Percentiles rank a stretch among this genome's conserved stretches.
These are phyloP conservation scores for Achatina immaculata DNA, from an alignment of 1,140 invertebrate genomes.

Conservation along the genomic window DNA sequence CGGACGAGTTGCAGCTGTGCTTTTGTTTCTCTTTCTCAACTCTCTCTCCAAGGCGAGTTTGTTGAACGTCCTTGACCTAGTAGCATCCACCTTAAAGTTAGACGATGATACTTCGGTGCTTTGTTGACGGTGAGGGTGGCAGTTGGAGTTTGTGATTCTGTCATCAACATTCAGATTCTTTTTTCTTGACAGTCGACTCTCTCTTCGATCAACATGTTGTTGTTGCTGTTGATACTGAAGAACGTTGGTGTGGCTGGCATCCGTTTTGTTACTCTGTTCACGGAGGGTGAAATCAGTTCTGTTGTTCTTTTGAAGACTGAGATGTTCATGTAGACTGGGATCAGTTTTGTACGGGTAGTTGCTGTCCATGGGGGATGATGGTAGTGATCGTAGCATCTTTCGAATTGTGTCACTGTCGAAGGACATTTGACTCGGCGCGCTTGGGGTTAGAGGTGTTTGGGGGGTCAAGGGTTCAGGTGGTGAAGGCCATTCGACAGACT, in stretches of 20 bases:
- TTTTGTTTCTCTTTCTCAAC: conserved; percentile 92
- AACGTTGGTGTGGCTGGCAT: neutral
- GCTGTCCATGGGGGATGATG: conserved; percentile 69
- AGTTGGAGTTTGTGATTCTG: conserved; percentile 33
- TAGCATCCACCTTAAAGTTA: conserved; percentile 23
- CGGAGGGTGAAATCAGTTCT: conserved; percentile 57
- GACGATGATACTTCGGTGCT: conserved; percentile 28
- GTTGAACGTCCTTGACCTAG: conserved; percentile 42
- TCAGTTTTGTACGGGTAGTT: conserved; percentile 47
- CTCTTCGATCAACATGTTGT: conserved; percentile 12
- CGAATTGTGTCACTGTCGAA: conserved; percentile 90
- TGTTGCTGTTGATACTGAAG: neutral
- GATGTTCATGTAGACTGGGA: conserved; percentile 58
- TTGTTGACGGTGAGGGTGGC: conserved; percentile 29
- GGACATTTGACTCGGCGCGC: conserved; percentile 52
- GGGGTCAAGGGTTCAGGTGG: conserved; percentile 67
- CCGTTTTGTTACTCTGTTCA: conserved; percentile 41
- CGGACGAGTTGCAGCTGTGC: conserved; percentile 83
- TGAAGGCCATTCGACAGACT: conserved; percentile 68
- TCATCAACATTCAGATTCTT: conserved; percentile 50
- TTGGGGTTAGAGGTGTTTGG: conserved; percentile 61
- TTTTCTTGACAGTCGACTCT: conserved; percentile 40
- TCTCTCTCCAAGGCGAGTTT: conserved; percentile 85
- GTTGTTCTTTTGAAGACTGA: no score
- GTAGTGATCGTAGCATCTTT: conserved; percentile 92